A percentile compares a stretch with the other conserved stretches of the same genome.
These are phyloP conservation scores for Papilio protenor DNA, from an alignment of 2,888 invertebrate genomes.

Conservation along the genomic window DNA sequence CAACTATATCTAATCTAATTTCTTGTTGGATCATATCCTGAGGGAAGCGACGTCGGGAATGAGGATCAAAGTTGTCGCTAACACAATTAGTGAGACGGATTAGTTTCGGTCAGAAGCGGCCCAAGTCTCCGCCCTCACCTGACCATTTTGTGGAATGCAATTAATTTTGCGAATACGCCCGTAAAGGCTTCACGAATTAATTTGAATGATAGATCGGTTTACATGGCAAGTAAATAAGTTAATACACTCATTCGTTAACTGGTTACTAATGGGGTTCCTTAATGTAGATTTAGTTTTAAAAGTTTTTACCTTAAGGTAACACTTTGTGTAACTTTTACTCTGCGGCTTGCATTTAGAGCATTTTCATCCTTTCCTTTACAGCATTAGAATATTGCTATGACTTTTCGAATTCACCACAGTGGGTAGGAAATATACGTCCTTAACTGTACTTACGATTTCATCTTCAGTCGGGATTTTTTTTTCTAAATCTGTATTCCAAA, in stretches of 20 bases:
- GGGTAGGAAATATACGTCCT: background rate
- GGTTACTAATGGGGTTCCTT: background rate
- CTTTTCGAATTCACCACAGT: background rate
- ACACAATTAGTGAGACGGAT: conserved; percentile 81
- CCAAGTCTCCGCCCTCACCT: conserved; percentile 60
- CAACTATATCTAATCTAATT: conserved; percentile 81
- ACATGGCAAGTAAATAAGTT: background rate
- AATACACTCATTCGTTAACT: background rate
- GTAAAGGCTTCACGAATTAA: conserved; percentile 45
- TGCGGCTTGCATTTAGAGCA: too few species aligned
- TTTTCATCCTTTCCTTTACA: too few species aligned
- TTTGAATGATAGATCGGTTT: conserved; percentile 42
- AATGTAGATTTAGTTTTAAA: too few species aligned
- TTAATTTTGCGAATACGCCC: conserved; percentile 58
- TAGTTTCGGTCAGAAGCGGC: conserved; percentile 77
- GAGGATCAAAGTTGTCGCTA: conserved; percentile 83
- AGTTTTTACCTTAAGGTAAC: too few species aligned
- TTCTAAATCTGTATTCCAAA: background rate
- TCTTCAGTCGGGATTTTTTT: background rate
- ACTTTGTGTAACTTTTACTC: too few species aligned
- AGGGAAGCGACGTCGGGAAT: conserved; percentile 63
- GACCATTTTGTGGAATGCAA: conserved; percentile 69
- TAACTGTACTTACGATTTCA: background rate
- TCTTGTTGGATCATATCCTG: conserved; percentile 79
- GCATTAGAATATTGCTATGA: too few species aligned